phyloP scores from a whole-genome alignment of 2,797 vertebrate genomes.

The Darevskia mixta region DNA sequence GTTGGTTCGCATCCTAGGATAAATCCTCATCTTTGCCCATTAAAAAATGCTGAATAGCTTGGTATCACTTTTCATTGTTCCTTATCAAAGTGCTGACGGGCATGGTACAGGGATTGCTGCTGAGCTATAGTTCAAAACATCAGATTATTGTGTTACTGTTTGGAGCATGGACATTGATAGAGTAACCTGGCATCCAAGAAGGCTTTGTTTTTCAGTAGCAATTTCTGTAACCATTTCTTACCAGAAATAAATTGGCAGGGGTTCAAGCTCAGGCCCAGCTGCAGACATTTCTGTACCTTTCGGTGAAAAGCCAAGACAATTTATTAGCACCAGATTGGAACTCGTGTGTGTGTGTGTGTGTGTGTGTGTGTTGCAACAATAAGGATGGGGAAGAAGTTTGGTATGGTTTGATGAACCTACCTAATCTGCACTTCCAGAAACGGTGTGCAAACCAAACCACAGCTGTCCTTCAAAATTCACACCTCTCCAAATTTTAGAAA shows the following conservation, averaged over 20 bases:
- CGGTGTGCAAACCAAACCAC: too few species aligned
- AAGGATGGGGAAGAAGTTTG: neutral
- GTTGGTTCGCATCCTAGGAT: neutral
- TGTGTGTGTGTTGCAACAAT: too few species aligned
- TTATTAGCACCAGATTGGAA: neutral
- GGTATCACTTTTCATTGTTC: neutral
- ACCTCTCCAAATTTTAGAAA: too few species aligned
- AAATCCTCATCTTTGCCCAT: neutral
- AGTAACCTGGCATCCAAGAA: neutral
- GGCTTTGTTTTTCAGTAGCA: neutral
- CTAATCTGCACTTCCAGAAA: too few species aligned
- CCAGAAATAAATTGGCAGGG: neutral
- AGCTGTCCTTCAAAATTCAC: too few species aligned
- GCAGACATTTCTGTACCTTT: neutral
- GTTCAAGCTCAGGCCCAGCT: neutral
- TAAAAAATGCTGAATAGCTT: neutral
- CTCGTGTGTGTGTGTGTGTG: neutral
- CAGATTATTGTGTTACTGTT: neutral
- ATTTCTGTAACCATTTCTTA: slow-evolving; percentile 1
- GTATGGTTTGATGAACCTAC: too few species aligned
- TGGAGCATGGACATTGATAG: neutral
- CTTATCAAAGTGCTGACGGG: neutral
- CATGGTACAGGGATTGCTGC: neutral
- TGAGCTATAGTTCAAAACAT: neutral
- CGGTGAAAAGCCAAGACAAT: slow-evolving; percentile 1